These are phyloP conservation scores for Camponotus fellah DNA, from an alignment of 2,888 invertebrate species.

Conservation along the genomic window DNA sequence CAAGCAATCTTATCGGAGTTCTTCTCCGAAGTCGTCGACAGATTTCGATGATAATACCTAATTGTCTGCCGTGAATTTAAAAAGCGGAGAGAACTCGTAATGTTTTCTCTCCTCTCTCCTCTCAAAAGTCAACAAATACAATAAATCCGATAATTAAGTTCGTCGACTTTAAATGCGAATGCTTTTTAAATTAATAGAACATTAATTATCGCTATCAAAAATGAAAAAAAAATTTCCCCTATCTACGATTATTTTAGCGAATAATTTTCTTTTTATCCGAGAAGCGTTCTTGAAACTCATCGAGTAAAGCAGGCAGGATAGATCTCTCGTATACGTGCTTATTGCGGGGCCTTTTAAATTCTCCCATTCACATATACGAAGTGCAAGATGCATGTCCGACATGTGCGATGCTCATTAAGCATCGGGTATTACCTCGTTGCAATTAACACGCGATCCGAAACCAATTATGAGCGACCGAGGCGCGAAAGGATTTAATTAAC, in stretches of 20 bases:
- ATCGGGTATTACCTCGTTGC: conserved; percentile 11
- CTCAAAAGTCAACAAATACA: no score
- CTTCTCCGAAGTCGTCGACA: not conserved
- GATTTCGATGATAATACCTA: conserved; percentile 9
- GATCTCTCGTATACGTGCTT: not conserved
- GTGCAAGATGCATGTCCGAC: conserved; percentile 19
- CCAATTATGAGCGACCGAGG: conserved; percentile 29
- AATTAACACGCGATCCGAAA: conserved; percentile 34
- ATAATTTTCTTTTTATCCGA: not conserved
- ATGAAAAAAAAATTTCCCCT: not conserved
- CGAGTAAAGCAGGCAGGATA: not conserved
- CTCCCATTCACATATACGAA: not conserved
- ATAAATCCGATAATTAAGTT: not conserved
- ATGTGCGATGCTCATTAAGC: conserved; percentile 14
- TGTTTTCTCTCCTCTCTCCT: not conserved
- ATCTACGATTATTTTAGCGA: not conserved
- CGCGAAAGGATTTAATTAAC: conserved; percentile 38
- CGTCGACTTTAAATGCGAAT: not conserved
- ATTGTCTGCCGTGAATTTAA: not conserved
- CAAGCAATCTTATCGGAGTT: conserved; percentile 8
- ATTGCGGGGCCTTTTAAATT: conserved; percentile 1
- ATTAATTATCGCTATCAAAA: not conserved
- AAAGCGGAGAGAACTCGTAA: conserved; percentile 14
- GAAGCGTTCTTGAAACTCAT: not conserved
- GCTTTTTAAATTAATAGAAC: not conserved